Percentiles rank a stretch among this genome's conserved stretches.
Evolutionary conservation across 1,140 invertebrate genomes (phyloP).

Genomic region (Cydia pomonella): DNA sequence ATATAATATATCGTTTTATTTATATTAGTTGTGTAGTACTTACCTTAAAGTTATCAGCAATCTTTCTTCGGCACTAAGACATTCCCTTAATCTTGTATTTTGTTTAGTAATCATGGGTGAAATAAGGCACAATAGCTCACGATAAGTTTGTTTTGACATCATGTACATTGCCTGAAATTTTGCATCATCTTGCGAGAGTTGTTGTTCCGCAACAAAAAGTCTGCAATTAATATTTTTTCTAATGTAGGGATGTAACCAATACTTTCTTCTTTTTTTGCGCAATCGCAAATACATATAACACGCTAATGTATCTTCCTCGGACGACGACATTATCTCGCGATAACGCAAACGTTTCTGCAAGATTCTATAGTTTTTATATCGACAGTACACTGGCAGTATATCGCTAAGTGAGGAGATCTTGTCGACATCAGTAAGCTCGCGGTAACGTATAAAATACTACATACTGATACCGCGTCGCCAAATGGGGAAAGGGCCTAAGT

Average conservation of each 20-base stretch:
- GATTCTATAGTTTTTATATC: neutral
- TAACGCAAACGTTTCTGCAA: neutral
- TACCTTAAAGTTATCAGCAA: no score
- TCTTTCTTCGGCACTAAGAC: no score
- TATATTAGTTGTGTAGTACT: no score
- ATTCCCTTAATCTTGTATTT: no score
- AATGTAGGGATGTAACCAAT: neutral
- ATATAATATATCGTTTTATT: no score
- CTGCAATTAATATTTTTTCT: no score
- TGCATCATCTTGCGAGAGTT: no score
- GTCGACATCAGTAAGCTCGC: neutral
- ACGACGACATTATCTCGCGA: slow-evolving; percentile 2
- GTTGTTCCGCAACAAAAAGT: neutral
- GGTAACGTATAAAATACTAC: neutral
- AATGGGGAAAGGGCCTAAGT: neutral
- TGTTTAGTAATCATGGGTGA: no score
- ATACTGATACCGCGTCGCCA: neutral
- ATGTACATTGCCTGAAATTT: no score
- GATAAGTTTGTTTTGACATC: no score
- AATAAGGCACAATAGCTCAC: no score
- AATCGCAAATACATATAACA: neutral
- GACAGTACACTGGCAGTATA: neutral
- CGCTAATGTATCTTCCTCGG: neutral
- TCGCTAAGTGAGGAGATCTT: neutral
- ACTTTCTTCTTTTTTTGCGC: neutral